These are phyloP conservation scores for Dreissena polymorpha DNA, from an alignment of 1,140 invertebrate genomes.

Conservation along the genomic window DNA sequence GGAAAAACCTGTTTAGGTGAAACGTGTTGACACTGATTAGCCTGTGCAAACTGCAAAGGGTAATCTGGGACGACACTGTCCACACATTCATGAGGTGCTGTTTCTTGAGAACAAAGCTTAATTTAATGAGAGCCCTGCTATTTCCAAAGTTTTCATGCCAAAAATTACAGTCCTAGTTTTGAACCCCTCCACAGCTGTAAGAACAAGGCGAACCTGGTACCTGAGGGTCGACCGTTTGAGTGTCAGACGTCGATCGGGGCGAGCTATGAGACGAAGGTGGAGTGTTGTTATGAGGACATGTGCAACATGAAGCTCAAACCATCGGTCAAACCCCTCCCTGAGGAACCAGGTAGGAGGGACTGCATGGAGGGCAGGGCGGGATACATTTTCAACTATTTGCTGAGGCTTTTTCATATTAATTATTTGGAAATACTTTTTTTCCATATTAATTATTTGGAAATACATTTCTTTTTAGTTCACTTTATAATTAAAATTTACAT, in stretches of 20 bases:
- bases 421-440: background rate
- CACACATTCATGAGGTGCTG: no score
- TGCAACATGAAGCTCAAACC: constrained; percentile 49
- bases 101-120: no score
- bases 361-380: background rate
- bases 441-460: background rate
- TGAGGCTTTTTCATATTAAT: background rate
- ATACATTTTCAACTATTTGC: background rate
- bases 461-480: no score
- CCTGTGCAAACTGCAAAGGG: no score
- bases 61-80: no score
- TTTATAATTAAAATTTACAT: no score
- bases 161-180: no score
- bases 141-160: no score
- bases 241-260: constrained; percentile 21
- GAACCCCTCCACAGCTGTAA: constrained; percentile 38
- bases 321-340: constrained; percentile 7
- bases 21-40: no score
- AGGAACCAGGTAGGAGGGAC: constrained; percentile 18
- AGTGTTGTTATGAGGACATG: constrained; percentile 49
- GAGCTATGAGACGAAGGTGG: constrained; percentile 7
- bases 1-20: no score
- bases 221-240: constrained; percentile 15
- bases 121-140: no score
- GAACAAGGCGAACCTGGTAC: background rate